phyloP scores from a whole-genome alignment of 2,888 invertebrate genomes.

The Acronicta alni region DNA sequence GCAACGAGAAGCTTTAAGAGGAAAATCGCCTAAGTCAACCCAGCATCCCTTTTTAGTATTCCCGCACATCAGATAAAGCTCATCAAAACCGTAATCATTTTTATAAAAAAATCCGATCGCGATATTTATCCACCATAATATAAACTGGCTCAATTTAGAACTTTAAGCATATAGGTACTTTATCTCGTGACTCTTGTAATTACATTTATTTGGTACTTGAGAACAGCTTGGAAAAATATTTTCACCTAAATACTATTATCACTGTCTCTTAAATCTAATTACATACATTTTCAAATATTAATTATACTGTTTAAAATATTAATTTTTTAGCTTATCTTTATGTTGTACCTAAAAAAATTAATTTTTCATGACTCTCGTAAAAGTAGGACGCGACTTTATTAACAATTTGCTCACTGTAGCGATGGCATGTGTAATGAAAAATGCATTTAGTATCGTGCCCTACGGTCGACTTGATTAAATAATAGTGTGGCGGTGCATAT shows the following conservation, averaged over 20 bases:
- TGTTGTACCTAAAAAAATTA: not conserved
- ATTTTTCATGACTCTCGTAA: conserved; percentile 20
- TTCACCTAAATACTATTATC: too few relatives aligned
- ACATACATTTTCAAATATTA: too few relatives aligned
- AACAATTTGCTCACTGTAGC: conserved; percentile 39
- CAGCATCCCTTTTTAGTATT: conserved; percentile 26
- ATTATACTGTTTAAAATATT: too few relatives aligned
- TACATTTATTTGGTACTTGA: too few relatives aligned
- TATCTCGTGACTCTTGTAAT: too few relatives aligned
- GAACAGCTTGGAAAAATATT: too few relatives aligned
- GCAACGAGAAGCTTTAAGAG: conserved; percentile 9
- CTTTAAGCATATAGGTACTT: too few relatives aligned
- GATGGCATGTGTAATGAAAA: conserved; percentile 39
- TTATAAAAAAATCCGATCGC: conserved; percentile 20
- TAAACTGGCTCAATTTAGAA: too few relatives aligned
- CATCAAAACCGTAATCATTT: conserved; percentile 26
- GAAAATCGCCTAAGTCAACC: conserved; percentile 11
- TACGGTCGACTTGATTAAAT: conserved; percentile 64
- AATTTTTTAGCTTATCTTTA: not conserved
- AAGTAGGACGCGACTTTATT: conserved; percentile 35
- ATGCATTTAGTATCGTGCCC: conserved; percentile 46
- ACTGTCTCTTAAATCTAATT: too few relatives aligned
- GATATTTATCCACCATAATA: conserved; percentile 1
- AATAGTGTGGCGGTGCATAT: conserved; percentile 49
- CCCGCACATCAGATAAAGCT: conserved; percentile 15